A percentile compares a stretch with the other conserved stretches of the same genome.
These are phyloP conservation scores for Cephus nigrinus DNA, from an alignment of 2,888 invertebrate genomes.

Conservation along the genomic window DNA sequence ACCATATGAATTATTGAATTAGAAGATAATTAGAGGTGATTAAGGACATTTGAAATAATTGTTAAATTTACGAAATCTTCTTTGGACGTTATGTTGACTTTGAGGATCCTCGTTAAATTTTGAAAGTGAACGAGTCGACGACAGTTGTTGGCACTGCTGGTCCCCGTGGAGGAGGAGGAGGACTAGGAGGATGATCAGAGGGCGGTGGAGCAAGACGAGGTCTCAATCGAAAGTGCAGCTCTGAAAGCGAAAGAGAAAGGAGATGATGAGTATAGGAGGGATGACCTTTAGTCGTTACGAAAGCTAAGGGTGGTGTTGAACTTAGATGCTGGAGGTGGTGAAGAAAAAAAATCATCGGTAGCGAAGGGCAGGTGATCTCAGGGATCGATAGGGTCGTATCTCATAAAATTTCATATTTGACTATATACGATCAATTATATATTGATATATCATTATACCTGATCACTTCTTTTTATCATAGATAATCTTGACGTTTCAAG, in stretches of 20 bases:
- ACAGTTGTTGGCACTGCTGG: background rate
- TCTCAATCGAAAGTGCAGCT: background rate
- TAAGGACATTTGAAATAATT: background rate
- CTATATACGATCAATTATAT: too few species aligned
- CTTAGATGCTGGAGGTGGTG: background rate
- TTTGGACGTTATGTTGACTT: background rate
- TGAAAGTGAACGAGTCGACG: background rate
- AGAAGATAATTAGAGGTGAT: background rate
- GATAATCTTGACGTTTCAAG: too few species aligned
- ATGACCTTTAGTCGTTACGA: background rate
- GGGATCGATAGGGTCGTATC: background rate
- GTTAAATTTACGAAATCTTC: background rate
- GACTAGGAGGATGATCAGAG: background rate
- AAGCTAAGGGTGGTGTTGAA: background rate
- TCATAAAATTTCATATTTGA: too few species aligned
- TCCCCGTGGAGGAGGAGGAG: background rate
- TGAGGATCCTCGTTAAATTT: background rate
- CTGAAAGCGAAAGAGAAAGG: background rate
- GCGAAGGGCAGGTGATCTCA: background rate
- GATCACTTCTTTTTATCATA: too few species aligned
- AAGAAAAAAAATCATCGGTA: background rate
- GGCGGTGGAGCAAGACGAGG: background rate
- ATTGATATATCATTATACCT: too few species aligned
- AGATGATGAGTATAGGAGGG: background rate
- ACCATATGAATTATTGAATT: background rate